Evolutionary conservation across 2,113 vertebrate genomes (phyloP), one percentile per base, ranked within the genome.

Genomic region (Scomber scombrus): DNA sequence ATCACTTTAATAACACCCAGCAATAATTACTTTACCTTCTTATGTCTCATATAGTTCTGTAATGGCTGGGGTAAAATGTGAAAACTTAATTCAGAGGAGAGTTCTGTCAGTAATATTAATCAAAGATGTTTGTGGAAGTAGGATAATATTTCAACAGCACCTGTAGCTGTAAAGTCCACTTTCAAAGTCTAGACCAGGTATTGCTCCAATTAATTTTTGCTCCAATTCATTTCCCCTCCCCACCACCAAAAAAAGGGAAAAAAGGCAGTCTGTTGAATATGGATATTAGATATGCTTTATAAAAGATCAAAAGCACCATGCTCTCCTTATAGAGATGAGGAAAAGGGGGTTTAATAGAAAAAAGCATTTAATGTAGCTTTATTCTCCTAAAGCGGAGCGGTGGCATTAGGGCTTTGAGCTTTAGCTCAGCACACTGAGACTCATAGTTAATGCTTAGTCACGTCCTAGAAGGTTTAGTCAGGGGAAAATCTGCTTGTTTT

Each of bases 391-490:
- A 82, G 60, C 60, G 9, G 67, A 51, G 71, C 60, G 0, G 67
- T 71, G 73, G 82, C 63, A 85, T 85, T 75, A 75, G 26, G 61
- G 68, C 77, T 85, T 67, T 81, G 75, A 86, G 81, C 72, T 87
- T 86, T 60, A 68, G 62, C 80, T 80, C 71, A 43, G 70, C 54
- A 66, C 63, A 50, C 75, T 47, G 73, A 83, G 73, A 78, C 76
- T 84, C 34, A 5, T 55, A 29, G 74, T 66, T 88, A 81, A 89
- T 90, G 87, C 87, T 80, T 66, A 83, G 78, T 90, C 89, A 91
- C 78, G 43, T 92, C 78, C 82, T 61, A 12, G 62, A 57, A 65
- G 62, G 78, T 88, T 79, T 73, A 85, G 80, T 76, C 57, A 34
- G 71, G 47, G 51, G 68, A 12, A 76, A 84, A 82, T 84, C 56